Evolutionary conservation across 2,113 vertebrate genomes (phyloP).

Genomic region (Shinisaurus crocodilurus): DNA sequence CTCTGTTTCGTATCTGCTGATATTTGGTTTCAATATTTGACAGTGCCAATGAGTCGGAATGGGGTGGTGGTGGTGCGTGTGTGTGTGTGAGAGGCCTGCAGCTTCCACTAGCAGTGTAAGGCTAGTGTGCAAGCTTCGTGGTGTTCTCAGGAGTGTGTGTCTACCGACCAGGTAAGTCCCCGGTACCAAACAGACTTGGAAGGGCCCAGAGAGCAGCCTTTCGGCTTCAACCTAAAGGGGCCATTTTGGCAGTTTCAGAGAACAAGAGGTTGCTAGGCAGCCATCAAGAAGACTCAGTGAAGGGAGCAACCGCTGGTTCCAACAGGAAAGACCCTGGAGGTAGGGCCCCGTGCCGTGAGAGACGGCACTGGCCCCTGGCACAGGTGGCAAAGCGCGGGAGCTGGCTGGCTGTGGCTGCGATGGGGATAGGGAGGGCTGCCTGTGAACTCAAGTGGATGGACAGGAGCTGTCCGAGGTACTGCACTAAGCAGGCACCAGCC

Average conservation of each 20-base stretch:
- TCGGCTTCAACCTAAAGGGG: background rate
- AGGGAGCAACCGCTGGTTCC: background rate
- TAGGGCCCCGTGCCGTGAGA: too few species aligned
- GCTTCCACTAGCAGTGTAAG: background rate
- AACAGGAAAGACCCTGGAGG: too few species aligned
- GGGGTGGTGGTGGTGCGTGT: background rate
- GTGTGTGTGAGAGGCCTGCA: background rate
- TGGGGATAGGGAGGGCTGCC: too few species aligned
- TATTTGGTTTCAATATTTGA: background rate
- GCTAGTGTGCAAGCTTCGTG: too few species aligned
- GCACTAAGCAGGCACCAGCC: background rate
- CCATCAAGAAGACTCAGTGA: background rate
- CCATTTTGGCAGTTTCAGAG: background rate
- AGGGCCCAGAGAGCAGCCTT: background rate
- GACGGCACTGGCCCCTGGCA: too few species aligned
- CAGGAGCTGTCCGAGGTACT: background rate
- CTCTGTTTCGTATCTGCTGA: background rate
- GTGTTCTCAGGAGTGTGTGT: background rate
- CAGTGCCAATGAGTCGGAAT: too few species aligned
- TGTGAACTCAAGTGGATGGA: background rate
- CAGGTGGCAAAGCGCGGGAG: too few species aligned
- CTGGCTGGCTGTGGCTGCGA: too few species aligned
- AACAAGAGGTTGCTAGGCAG: background rate
- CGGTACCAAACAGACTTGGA: background rate
- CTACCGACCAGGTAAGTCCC: background rate